Evolutionary conservation across 2,797 vertebrate species (phyloP), one percentile per base, ranked within the genome.

Genomic region (Microctenopoma steveboyesi): DNA sequence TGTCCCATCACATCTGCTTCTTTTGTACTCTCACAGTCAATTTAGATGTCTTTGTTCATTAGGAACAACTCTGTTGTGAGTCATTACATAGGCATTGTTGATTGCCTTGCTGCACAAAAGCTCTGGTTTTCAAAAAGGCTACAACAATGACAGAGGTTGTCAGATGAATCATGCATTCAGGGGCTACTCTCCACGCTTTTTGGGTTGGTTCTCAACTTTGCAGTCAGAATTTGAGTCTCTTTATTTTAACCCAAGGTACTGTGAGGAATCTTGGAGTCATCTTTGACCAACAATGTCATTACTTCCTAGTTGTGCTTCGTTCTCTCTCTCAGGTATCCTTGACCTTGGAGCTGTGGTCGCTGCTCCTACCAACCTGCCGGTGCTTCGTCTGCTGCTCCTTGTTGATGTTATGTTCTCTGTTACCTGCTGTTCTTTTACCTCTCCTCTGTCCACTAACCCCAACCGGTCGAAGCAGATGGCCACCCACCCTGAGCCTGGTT

Each of bases 61-160:
- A 54, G 64, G 60, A 89, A 78, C 63, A 46, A 85, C 78, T 72
- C 53, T 61, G 64, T 46, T 30, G 53, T 91, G 91, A 91, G 80
- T 92, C 89, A 92, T 81, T 86, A 54, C 59, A 62, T 62, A 64
- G 76, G 72, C 76, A 87, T 88, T 91, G 88, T 90, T 87, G 82
- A 83, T 71, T 75, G 69, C 10, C 37, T 81, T 2, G 42, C 67
- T 33, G 66, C 64, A 88, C 80, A 87, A 89, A 89, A 84, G 65
- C 52, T 14, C 54, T 74, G 51, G 43, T 82, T 76, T 86, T 81
- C 33, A 57, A 79, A 66, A 73, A 69, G 22, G 69, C 35, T 61
- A 7, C 51, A 68, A 68, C 80, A 77, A 73, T 81, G 77, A 82
- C 50, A 49, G 72, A 82, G 76, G 58, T 58, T 82, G 78, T 86